Evolutionary conservation across 2,888 invertebrate genomes (phyloP).

Genomic region (Drosophila incognita): DNA sequence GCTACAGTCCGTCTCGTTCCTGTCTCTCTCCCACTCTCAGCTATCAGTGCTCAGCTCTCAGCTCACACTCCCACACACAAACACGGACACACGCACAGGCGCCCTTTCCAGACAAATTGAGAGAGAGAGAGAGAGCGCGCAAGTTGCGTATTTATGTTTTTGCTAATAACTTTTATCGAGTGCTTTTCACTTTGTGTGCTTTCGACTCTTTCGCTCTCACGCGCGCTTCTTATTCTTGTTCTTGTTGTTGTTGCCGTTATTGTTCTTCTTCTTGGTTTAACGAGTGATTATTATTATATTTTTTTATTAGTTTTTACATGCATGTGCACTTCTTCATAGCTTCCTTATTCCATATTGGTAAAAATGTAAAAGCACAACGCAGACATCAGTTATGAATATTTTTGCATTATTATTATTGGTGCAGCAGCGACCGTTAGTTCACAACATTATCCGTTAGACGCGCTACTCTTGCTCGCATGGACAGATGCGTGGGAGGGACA

Average conservation of each 20-base stretch:
- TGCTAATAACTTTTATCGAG: constrained; percentile 76
- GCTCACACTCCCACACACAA: constrained; percentile 54
- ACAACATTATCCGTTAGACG: constrained; percentile 30
- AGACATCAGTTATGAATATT: constrained; percentile 15
- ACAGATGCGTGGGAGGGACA: background rate
- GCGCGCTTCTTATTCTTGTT: constrained; percentile 28
- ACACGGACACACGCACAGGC: constrained; percentile 36
- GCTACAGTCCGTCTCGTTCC: constrained; percentile 41
- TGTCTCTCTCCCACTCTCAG: constrained; percentile 41
- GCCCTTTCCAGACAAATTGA: constrained; percentile 33
- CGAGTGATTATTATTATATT: constrained; percentile 33
- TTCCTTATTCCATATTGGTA: constrained; percentile 11
- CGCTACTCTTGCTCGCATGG: constrained; percentile 14
- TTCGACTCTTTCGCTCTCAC: constrained; percentile 31
- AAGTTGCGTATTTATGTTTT: constrained; percentile 77
- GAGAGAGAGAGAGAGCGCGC: constrained; percentile 35
- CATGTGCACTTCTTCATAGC: constrained; percentile 43
- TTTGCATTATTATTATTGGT: constrained; percentile 19
- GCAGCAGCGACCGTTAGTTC: constrained; percentile 18
- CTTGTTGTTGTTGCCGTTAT: constrained; percentile 20
- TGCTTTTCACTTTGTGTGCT: constrained; percentile 47
- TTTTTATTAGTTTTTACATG: constrained; percentile 55
- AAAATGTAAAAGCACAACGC: constrained; percentile 15
- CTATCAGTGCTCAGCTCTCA: constrained; percentile 11
- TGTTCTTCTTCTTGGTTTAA: constrained; percentile 28